Base-by-base conservation (phyloP, 2,888 invertebrate species). In the Chironomus riparius region DNA sequence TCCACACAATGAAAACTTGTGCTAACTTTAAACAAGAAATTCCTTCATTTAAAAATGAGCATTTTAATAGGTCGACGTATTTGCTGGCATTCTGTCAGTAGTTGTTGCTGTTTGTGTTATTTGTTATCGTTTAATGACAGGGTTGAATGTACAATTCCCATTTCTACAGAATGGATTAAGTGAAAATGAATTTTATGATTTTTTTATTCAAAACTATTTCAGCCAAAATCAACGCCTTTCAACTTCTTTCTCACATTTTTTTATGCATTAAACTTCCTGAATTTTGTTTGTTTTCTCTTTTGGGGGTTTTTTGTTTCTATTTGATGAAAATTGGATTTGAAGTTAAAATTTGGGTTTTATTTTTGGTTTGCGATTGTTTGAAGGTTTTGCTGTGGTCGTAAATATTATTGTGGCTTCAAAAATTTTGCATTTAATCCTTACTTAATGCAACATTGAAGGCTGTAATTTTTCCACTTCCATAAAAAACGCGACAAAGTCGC, bases 141-240 rank as follows among this genome's bases (percentile, higher is more conserved):
- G 18, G 15, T 5, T n/a, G 50, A 50, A 15, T 50, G 50, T 38
- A 38, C 38, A 38, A 38, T 38, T 38, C 38, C 10, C 38, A 38
- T 38, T 38, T 38, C 7, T 38, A 1, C 2, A 15, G 56, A n/a
- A 50, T 4, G 50, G 50, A 50, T 56, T 56, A 56, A 56, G 56
- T 18, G 56, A 56, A 56, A 56, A 13, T 56, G 15, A 56, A 6
- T 56, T 56, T 56, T 18, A 18, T 56, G n/a, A 56, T 56, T 56
- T 56, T 56, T 50, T n/a, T 50, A 38, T 38, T 38, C 10, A 28
- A 28, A 38, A 15, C 48, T 21, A 48, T 70, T 70, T 70, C 6
- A 28, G 21, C 70, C 5, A 68, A 28, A 70, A 70, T 70, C 70
- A 70, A 70, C 70, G 70, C 70, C 48, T 70, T 70, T 70, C 70